Conservation (phyloP, 2,888 invertebrate species). For the Sinhomidia bicolor region DNA sequence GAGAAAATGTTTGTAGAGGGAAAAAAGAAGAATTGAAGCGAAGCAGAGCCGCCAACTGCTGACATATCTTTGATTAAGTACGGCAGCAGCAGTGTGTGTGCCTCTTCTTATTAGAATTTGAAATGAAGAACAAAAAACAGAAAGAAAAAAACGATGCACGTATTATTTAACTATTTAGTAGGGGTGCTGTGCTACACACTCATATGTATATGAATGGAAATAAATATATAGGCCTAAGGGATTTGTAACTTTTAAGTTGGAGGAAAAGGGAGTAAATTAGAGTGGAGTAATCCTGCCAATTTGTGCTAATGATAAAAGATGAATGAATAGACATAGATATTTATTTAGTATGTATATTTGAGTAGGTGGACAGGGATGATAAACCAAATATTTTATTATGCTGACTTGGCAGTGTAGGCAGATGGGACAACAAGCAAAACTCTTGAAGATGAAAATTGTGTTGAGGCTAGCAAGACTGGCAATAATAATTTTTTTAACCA, state of each 20-base stretch:
- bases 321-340: background rate
- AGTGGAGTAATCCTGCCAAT: slow-evolving; percentile 54
- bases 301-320: slow-evolving; percentile 57
- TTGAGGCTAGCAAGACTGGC: background rate
- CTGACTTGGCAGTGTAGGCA: background rate
- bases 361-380: background rate
- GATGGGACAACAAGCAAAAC: background rate
- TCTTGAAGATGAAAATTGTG: background rate
- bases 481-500: slow-evolving; percentile 22
- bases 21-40: background rate
- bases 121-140: background rate
- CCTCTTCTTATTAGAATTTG: slow-evolving; percentile 35
- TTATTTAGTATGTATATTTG: slow-evolving; percentile 9
- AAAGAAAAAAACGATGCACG: background rate
- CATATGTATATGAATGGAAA: background rate
- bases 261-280: slow-evolving; percentile 43
- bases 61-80: slow-evolving; percentile 53
- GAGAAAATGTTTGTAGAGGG: background rate
- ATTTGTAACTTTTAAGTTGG: background rate
- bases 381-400: background rate
- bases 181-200: too few relatives aligned
- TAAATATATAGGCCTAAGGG: background rate
- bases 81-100: background rate
- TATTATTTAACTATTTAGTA: background rate
- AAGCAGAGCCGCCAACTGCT: slow-evolving; percentile 2